Evolutionary conservation across 2,797 vertebrate species (phyloP).

Genomic region (Cyprinodon diabolis): DNA sequence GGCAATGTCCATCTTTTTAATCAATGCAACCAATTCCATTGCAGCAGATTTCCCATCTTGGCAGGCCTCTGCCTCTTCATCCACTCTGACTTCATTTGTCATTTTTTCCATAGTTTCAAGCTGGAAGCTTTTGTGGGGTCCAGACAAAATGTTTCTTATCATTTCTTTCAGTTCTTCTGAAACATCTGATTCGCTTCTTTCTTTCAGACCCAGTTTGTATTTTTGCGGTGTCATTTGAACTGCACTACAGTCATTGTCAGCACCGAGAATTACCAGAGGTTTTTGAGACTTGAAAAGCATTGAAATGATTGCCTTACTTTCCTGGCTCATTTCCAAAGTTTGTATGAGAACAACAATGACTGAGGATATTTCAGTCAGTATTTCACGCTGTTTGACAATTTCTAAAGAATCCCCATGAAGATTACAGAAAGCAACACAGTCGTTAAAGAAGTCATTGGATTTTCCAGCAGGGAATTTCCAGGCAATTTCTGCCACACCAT

Average conservation of each 20-base stretch:
- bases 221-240: neutral
- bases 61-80: constrained; percentile 67
- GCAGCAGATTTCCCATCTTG: constrained; percentile 66
- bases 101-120: constrained; percentile 54
- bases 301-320: constrained; percentile 25
- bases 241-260: constrained; percentile 31
- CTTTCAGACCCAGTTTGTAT: constrained; percentile 69
- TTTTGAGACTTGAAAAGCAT: constrained; percentile 38
- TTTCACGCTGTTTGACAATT: constrained; percentile 59
- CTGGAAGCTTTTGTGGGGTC: constrained; percentile 24
- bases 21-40: constrained; percentile 17
- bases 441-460: constrained; percentile 58
- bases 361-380: constrained; percentile 70
- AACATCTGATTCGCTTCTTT: constrained; percentile 71
- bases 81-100: constrained; percentile 57
- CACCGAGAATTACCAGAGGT: constrained; percentile 72
- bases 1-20: constrained; percentile 44
- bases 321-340: constrained; percentile 18
- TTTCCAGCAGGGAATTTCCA: constrained; percentile 73
- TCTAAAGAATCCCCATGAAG: constrained; percentile 71
- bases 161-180: constrained; percentile 46
- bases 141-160: constrained; percentile 43
- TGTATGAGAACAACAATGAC: constrained; percentile 71
- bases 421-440: constrained; percentile 59
- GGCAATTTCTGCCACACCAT: constrained; percentile 78